Percentiles rank a stretch among this genome's conserved stretches.
These are phyloP conservation scores for Drosophila heteroneura DNA, from an alignment of 2,888 invertebrate species.

Conservation along the genomic window DNA sequence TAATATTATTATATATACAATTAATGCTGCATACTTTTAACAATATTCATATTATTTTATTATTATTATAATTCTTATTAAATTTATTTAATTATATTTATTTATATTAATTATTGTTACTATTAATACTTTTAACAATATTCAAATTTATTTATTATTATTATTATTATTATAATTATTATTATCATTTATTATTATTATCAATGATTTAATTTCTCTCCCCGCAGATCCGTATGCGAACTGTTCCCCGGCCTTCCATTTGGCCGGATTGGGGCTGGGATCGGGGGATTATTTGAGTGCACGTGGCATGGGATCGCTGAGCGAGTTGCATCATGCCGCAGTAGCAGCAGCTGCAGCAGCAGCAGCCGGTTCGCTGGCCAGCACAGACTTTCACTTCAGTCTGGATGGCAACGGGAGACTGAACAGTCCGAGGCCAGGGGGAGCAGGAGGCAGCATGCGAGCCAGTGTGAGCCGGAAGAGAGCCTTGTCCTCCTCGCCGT, in stretches of 20 bases:
- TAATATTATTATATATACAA: no score
- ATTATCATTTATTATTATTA: not conserved
- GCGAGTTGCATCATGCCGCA: constrained; percentile 87
- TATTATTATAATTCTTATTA: no score
- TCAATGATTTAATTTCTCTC: not conserved
- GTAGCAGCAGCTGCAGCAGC: constrained; percentile 78
- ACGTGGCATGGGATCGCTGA: constrained; percentile 84
- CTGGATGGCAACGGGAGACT: constrained; percentile 91
- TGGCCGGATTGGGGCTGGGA: constrained; percentile 87
- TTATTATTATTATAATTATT: not conserved
- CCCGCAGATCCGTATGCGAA: constrained; percentile 75
- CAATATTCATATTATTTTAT: no score
- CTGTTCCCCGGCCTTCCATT: constrained; percentile 82
- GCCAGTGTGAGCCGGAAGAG: constrained; percentile 93
- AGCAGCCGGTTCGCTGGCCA: constrained; percentile 89
- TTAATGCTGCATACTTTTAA: no score
- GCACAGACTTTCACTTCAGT: constrained; percentile 95
- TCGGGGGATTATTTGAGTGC: constrained; percentile 88
- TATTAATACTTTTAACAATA: not conserved
- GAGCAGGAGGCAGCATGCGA: constrained; percentile 86
- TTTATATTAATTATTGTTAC: not conserved
- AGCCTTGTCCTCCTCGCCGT: constrained; percentile 96
- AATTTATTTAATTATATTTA: not conserved
- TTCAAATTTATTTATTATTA: not conserved
- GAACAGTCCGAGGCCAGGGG: constrained; percentile 88